Percentiles rank a stretch among this genome's conserved stretches.
These are phyloP conservation scores for Gobiocypris rarus DNA, from an alignment of 2,113 vertebrate genomes.

Conservation along the genomic window DNA sequence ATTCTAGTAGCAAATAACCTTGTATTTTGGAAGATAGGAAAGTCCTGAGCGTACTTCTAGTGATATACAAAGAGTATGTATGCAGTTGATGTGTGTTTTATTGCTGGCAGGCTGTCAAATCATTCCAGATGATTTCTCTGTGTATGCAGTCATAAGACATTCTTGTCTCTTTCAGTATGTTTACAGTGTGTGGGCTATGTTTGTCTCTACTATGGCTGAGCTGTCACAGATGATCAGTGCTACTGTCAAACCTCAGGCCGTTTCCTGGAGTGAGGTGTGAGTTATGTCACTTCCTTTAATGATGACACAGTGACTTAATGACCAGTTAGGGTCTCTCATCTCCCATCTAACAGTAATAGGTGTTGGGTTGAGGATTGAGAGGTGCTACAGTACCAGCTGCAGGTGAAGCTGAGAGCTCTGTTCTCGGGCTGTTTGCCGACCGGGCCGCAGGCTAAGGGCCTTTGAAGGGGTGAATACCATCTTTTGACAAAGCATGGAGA, in stretches of 20 bases:
- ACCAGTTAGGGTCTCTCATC: constrained; percentile 15
- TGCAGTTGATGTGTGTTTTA: not conserved
- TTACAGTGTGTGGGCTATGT: constrained; percentile 9
- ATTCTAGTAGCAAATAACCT: not conserved
- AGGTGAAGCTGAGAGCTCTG: constrained; percentile 93
- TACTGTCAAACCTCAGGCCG: constrained; percentile 18
- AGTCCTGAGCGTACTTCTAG: not conserved
- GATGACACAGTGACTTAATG: constrained; percentile 17
- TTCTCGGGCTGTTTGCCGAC: constrained; percentile 99
- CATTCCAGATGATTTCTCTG: constrained; percentile 11
- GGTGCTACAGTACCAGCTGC: constrained; percentile 80
- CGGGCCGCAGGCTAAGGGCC: constrained; percentile 99
- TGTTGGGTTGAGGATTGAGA: constrained; percentile 62
- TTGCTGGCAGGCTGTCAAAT: constrained; percentile 11
- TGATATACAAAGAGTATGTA: not conserved
- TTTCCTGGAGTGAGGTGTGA: constrained; percentile 29
- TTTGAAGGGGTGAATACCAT: constrained; percentile 99
- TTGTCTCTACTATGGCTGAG: not conserved
- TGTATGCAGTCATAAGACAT: constrained; percentile 4
- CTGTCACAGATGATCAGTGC: not conserved
- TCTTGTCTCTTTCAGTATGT: constrained; percentile 30
- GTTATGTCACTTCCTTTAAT: constrained; percentile 31
- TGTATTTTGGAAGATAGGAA: constrained; percentile 1
- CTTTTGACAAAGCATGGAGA: constrained; percentile 96
- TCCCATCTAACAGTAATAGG: not conserved